phyloP scores from a whole-genome alignment of 2,113 vertebrate species.

The Larimichthys polyactis region DNA sequence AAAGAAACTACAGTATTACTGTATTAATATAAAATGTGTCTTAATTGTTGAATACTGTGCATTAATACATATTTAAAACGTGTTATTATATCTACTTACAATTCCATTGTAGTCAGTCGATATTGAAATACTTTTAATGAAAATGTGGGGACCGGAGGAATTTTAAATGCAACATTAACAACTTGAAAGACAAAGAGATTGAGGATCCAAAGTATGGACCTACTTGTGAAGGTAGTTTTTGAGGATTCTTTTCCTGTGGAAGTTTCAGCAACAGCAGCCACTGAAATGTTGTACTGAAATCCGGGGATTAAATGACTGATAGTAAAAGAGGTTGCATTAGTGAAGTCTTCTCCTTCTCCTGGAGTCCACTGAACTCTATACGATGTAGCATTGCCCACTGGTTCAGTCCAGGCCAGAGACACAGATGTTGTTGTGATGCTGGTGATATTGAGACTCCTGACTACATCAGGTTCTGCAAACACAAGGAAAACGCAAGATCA shows the following conservation, averaged over 20 bases:
- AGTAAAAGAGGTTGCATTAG: not conserved
- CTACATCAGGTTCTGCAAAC: slow-evolving; percentile 33
- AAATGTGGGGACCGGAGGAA: too few species aligned
- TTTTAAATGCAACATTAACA: too few species aligned
- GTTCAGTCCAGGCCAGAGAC: slow-evolving; percentile 37
- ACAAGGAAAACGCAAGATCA: not conserved
- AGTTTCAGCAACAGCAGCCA: slow-evolving; percentile 18
- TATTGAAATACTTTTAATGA: too few species aligned
- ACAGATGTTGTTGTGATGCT: slow-evolving; percentile 37
- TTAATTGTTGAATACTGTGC: not conserved
- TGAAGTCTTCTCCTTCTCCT: accelerated
- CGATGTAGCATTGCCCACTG: slow-evolving; percentile 24
- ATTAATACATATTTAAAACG: not conserved
- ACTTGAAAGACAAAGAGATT: too few species aligned
- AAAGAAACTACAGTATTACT: too few species aligned
- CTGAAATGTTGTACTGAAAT: slow-evolving; percentile 24
- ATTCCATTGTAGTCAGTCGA: too few species aligned
- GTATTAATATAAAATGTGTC: too few species aligned
- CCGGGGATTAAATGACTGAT: not conserved
- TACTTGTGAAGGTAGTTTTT: slow-evolving; percentile 26
- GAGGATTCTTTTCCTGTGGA: not conserved
- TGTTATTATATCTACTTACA: too few species aligned
- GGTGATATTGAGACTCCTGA: slow-evolving; percentile 5
- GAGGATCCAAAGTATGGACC: not conserved
- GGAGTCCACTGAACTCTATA: slow-evolving; percentile 25